Percentiles rank a stretch among this genome's conserved stretches.
Evolutionary conservation across 2,797 vertebrate species (phyloP).

Genomic region (Sarcophilus harrisii): DNA sequence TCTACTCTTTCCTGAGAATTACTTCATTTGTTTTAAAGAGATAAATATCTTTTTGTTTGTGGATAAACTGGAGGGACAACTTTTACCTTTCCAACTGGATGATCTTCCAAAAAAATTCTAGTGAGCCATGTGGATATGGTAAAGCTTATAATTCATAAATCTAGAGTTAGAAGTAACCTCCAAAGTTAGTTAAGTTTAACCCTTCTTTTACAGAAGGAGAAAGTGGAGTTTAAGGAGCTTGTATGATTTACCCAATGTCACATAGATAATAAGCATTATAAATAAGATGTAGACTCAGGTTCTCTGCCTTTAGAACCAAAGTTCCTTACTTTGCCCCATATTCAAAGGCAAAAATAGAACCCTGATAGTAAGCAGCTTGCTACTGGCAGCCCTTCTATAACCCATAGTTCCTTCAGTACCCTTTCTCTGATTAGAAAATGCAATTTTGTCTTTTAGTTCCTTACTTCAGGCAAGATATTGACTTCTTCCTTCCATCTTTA

Average conservation of each 20-base stretch:
- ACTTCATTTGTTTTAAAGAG: slow-evolving; percentile 1
- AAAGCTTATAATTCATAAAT: neutral
- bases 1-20: neutral
- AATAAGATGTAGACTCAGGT: neutral
- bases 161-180: neutral
- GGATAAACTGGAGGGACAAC: neutral
- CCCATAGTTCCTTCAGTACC: neutral
- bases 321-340: no score
- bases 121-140: neutral
- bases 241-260: neutral
- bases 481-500: slow-evolving; percentile 5
- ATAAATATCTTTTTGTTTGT: neutral
- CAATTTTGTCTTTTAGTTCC: neutral
- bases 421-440: slow-evolving; percentile 11
- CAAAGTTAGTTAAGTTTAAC: neutral
- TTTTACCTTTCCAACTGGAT: neutral
- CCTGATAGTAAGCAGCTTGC: neutral
- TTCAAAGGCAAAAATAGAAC: neutral
- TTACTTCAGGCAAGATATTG: slow-evolving; percentile 17
- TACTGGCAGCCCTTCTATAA: neutral
- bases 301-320: neutral
- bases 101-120: neutral
- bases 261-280: neutral
- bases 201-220: neutral
- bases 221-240: neutral